Evolutionary conservation across 2,113 vertebrate genomes (phyloP), one percentile per base, ranked within the genome.

Genomic region (Ciconia boyciana): DNA sequence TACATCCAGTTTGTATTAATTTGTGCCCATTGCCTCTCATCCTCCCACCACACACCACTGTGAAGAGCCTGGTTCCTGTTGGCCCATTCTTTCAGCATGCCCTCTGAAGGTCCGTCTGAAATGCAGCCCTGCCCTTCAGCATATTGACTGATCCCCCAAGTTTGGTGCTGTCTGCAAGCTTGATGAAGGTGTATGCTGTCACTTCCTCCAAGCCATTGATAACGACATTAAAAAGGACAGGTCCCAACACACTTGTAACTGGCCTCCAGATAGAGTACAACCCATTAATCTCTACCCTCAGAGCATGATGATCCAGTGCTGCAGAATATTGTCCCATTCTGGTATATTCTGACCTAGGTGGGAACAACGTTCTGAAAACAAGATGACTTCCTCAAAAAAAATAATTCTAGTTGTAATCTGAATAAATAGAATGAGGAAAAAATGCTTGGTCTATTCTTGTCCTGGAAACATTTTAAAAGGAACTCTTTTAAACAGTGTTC

Each of bases 401-500:
- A 34, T 14, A 55, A 21, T 49, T 90, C 5, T 62, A 14, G 20
- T 29, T 82, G 11, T 61, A 91, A 78, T 75, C 26, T 64, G 80
- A 91, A 49, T 60, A 72, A 93, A n/a, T 58, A 88, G 83, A 77
- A 78, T 25, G 24, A 51, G n/a, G 4, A 39, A 72, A 92, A 94
- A 64, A 54, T 13, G 43, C 19, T 52, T 91, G 10, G 7, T 93
- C 77, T 95, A 61, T 96, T 91, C 81, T 94, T 82, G 61, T 79
- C 57, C 60, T 89, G 93, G 87, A 95, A 96, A 84, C 19, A 48
- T 95, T 95, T 93, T 87, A 12, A 84, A 89, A 95, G 39, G 57
- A 94, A 87, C 64, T 82, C n/a, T 93, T 97, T 95, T 61, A 87
- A 95, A 89, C 48, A 64, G 39, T 82, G 61, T 79, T 96, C 77